Evolutionary conservation across 2,113 vertebrate genomes (phyloP).

Genomic region (Psephotus haematonotus): DNA sequence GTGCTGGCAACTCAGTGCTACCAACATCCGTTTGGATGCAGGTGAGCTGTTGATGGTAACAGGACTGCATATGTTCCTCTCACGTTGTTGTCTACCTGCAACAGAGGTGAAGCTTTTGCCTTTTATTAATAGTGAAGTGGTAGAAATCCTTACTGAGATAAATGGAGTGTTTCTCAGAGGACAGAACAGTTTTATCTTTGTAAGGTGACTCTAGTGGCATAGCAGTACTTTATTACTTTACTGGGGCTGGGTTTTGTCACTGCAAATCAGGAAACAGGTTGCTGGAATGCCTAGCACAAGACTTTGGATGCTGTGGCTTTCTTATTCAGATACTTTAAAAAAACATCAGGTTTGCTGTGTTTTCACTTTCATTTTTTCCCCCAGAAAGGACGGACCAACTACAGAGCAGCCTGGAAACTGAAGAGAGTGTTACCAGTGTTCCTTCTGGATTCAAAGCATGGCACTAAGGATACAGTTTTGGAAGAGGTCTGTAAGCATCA

Average conservation of each 20-base stretch:
- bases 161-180: constrained; percentile 1
- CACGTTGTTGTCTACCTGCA: not conserved
- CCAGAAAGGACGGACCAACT: not conserved
- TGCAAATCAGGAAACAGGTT: not conserved
- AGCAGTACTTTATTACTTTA: not conserved
- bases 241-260: not conserved
- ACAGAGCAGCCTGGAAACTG: not conserved
- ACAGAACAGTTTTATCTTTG: not conserved
- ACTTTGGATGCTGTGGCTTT: not conserved
- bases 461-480: not conserved
- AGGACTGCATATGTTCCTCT: not conserved
- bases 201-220: constrained; percentile 6
- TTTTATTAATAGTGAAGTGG: not conserved
- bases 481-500: not conserved
- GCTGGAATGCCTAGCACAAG: not conserved
- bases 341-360: not conserved
- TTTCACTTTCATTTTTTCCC: not conserved
- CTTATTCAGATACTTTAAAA: not conserved
- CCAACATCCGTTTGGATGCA: not conserved
- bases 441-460: not conserved
- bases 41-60: not conserved
- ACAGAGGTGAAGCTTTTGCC: not conserved
- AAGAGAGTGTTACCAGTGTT: not conserved
- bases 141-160: constrained; percentile 1
- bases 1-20: not conserved